A percentile compares a stretch with the other conserved stretches of the same genome.
Evolutionary conservation across 2,888 invertebrate species (phyloP).

Genomic region (Eurytoma adleriae): DNA sequence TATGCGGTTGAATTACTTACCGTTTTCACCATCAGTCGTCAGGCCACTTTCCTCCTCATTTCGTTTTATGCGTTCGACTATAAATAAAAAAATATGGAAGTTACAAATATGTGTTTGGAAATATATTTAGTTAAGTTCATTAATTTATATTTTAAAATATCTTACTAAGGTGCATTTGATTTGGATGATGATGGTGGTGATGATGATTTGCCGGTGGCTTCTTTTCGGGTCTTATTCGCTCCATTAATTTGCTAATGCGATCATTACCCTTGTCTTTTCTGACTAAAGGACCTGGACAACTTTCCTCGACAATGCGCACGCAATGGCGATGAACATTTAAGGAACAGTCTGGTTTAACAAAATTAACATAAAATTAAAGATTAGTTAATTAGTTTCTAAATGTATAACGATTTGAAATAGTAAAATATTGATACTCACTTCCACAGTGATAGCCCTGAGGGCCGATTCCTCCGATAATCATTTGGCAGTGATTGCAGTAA

Average conservation of each 20-base stretch:
- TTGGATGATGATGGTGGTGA: slow-evolving; percentile 59
- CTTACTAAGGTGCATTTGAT: slow-evolving; percentile 69
- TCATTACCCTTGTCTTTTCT: slow-evolving; percentile 82
- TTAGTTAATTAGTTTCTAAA: slow-evolving; percentile 7
- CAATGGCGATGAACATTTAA: slow-evolving; percentile 91
- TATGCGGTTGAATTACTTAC: slow-evolving; percentile 64
- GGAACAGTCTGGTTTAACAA: slow-evolving; percentile 84
- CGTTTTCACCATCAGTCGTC: slow-evolving; percentile 73
- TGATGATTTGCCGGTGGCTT: slow-evolving; percentile 77
- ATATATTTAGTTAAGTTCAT: not conserved
- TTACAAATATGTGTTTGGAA: not conserved
- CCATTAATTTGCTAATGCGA: slow-evolving; percentile 86
- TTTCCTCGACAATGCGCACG: slow-evolving; percentile 87
- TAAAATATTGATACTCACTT: slow-evolving; percentile 79
- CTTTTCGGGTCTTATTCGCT: slow-evolving; percentile 79
- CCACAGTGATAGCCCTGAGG: slow-evolving; percentile 98
- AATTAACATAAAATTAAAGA: slow-evolving; percentile 57
- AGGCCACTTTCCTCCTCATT: slow-evolving; percentile 70
- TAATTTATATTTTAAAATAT: slow-evolving; percentile 32
- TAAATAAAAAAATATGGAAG: slow-evolving; percentile 55
- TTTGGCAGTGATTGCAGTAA: slow-evolving; percentile 95
- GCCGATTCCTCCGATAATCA: slow-evolving; percentile 95
- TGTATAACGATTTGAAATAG: not conserved
- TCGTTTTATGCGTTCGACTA: slow-evolving; percentile 74
- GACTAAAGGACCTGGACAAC: slow-evolving; percentile 85